Evolutionary conservation across 2,888 invertebrate genomes (phyloP).

Genomic region (Melanchra persicariae): DNA sequence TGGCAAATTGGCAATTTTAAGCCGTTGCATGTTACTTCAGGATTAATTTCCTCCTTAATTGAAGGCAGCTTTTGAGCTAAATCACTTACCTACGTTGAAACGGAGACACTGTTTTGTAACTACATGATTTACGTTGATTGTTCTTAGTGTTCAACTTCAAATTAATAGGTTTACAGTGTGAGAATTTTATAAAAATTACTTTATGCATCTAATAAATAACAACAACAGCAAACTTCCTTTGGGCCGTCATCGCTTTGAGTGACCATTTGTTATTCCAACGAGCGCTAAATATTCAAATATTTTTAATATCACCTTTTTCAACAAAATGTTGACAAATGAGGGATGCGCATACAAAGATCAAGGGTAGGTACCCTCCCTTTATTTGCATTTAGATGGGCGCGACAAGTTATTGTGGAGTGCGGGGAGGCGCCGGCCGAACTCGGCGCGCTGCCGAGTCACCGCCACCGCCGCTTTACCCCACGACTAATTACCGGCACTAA

Average conservation of each 20-base stretch:
- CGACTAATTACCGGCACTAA: constrained; percentile 78
- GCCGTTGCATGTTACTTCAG: constrained; percentile 43
- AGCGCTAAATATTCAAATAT: constrained; percentile 63
- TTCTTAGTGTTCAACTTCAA: constrained; percentile 1
- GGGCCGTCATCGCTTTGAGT: constrained; percentile 28
- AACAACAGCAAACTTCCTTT: constrained; percentile 11
- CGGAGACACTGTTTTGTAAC: constrained; percentile 5
- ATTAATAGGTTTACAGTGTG: background rate
- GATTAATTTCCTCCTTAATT: constrained; percentile 56
- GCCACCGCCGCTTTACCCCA: constrained; percentile 62
- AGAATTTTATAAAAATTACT: background rate
- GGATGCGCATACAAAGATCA: constrained; percentile 83
- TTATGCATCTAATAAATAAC: background rate
- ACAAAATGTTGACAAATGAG: constrained; percentile 86
- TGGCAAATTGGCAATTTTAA: constrained; percentile 64
- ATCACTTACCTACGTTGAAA: constrained; percentile 37
- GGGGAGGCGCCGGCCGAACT: constrained; percentile 58
- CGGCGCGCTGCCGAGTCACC: constrained; percentile 60
- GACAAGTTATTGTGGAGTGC: constrained; percentile 82
- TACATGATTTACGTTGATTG: constrained; percentile 1
- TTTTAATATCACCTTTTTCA: constrained; percentile 70
- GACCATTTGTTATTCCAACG: constrained; percentile 51
- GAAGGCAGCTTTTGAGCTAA: constrained; percentile 35
- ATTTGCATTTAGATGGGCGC: constrained; percentile 88
- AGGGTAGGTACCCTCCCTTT: constrained; percentile 78